These are phyloP conservation scores for Deroptyus accipitrinus DNA, from an alignment of 2,113 vertebrate species.

Conservation along the genomic window DNA sequence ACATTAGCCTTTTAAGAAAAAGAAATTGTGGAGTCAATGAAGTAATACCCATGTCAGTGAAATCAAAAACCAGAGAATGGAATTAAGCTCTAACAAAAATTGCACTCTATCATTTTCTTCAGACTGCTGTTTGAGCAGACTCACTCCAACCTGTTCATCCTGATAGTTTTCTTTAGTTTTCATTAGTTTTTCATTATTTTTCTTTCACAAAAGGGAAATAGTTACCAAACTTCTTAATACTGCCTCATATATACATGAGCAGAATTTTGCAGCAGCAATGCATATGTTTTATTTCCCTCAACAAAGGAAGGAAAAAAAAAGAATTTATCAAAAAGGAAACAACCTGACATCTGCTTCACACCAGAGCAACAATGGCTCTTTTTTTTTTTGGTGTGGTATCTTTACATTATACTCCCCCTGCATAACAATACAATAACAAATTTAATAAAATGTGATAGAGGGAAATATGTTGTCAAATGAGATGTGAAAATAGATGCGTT, in stretches of 20 bases:
- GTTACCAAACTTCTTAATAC: not conserved
- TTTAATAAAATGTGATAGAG: not conserved
- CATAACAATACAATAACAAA: not conserved
- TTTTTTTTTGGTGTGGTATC: not conserved
- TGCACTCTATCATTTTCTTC: not conserved
- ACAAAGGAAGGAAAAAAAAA: not conserved
- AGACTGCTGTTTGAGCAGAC: not conserved
- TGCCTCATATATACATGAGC: not conserved
- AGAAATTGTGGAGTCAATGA: not conserved
- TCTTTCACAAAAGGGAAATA: not conserved
- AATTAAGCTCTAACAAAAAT: not conserved
- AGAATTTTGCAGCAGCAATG: not conserved
- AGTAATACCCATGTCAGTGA: not conserved
- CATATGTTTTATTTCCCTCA: not conserved
- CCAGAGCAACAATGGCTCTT: not conserved
- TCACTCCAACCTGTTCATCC: not conserved
- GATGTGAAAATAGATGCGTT: not conserved
- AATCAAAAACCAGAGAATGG: not conserved
- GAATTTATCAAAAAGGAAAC: not conserved
- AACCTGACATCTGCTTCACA: not conserved
- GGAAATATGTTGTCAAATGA: not conserved
- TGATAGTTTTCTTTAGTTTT: not conserved
- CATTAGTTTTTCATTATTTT: not conserved
- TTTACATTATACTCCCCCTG: not conserved
- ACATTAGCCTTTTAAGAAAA: not conserved